Evolutionary conservation across 2,888 invertebrate genomes (phyloP).

Genomic region (Cepaea hortensis): DNA sequence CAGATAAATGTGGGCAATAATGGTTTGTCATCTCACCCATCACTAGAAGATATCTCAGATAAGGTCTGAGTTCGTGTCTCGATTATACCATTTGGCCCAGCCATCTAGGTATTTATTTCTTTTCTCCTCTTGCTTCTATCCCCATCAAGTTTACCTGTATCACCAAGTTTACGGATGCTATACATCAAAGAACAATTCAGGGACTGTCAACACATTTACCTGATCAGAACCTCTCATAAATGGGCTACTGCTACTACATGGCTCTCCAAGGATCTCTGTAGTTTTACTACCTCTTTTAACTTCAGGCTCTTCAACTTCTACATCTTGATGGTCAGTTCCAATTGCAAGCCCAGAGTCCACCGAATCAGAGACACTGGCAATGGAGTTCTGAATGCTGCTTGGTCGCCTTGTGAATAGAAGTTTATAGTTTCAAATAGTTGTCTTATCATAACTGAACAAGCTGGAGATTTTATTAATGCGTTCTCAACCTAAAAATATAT

Average conservation of each 20-base stretch:
- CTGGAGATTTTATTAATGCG: not conserved
- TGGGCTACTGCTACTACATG: conserved; percentile 33
- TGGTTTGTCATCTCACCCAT: too few species aligned
- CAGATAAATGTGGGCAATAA: too few species aligned
- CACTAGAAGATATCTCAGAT: too few species aligned
- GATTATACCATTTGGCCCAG: too few species aligned
- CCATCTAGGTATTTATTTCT: too few species aligned
- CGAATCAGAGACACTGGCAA: not conserved
- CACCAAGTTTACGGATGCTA: too few species aligned
- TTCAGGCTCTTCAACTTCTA: not conserved
- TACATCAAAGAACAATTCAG: not conserved
- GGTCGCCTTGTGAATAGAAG: not conserved
- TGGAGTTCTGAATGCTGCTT: not conserved
- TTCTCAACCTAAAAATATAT: not conserved
- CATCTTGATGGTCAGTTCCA: conserved; percentile 9
- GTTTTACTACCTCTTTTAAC: not conserved
- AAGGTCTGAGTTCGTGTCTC: too few species aligned
- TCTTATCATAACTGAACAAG: not conserved
- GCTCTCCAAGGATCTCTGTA: conserved; percentile 20
- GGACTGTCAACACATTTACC: conserved; percentile 4
- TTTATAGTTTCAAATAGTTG: not conserved
- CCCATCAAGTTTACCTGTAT: too few species aligned
- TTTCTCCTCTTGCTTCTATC: too few species aligned
- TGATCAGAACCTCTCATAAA: not conserved
- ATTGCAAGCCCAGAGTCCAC: conserved; percentile 42